Conservation (phyloP, 2,113 vertebrate genomes). For the Isichthys henryi region DNA sequence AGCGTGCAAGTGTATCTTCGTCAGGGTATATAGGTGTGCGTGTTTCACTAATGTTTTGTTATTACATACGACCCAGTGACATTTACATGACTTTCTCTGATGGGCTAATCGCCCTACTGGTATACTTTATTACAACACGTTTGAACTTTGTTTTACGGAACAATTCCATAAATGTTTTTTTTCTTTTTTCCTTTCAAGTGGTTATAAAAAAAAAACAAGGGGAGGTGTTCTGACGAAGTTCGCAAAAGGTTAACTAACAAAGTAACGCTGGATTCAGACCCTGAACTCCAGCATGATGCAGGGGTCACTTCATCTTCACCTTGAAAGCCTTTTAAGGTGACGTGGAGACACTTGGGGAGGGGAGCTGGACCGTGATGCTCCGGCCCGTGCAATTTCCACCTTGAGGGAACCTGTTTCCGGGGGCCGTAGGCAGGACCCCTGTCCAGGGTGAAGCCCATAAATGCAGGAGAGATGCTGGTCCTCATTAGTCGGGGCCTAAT, state of each 20-base stretch:
- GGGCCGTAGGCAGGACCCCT: neutral
- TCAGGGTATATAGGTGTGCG: neutral
- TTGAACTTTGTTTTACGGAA: neutral
- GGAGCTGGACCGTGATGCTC: neutral
- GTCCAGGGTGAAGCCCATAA: neutral
- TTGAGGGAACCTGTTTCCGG: neutral
- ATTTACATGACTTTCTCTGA: neutral
- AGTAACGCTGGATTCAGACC: neutral
- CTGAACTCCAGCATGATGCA: neutral
- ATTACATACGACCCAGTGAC: neutral
- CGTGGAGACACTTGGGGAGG: neutral
- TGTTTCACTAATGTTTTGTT: neutral
- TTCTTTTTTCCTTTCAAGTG: constrained; percentile 4
- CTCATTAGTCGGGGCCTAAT: neutral
- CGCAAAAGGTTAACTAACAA: neutral
- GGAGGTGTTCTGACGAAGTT: neutral
- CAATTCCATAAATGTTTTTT: neutral
- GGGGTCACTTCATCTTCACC: neutral
- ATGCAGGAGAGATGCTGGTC: neutral
- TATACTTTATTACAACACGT: neutral
- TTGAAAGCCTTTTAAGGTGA: neutral
- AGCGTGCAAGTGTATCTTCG: neutral
- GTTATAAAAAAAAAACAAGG: neutral
- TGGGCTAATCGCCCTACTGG: neutral
- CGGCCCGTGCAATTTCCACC: too few relatives aligned